These are phyloP conservation scores for Syrrhaptes paradoxus DNA, from an alignment of 2,113 vertebrate species.

Conservation along the genomic window DNA sequence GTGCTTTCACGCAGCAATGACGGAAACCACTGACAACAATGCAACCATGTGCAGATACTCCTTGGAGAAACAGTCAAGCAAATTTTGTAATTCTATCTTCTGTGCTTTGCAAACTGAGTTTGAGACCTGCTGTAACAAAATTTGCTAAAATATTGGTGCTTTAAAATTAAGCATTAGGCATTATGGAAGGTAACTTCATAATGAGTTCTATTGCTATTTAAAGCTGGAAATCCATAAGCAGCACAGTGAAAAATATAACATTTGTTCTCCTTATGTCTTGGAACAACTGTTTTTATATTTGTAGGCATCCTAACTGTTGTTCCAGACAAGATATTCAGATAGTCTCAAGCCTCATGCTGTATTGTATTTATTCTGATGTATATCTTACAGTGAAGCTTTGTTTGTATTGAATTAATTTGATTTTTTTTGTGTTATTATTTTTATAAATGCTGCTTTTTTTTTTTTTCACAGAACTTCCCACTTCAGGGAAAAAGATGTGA, in stretches of 20 bases:
- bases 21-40: constrained; percentile 58
- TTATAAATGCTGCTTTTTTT: constrained; percentile 38
- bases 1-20: constrained; percentile 35
- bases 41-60: constrained; percentile 29
- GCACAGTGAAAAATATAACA: constrained; percentile 18
- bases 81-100: constrained; percentile 40
- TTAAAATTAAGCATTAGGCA: constrained; percentile 51
- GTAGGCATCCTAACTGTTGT: constrained; percentile 41
- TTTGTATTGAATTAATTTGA: constrained; percentile 25
- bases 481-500: constrained; percentile 58
- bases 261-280: constrained; percentile 43
- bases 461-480: constrained; percentile 41
- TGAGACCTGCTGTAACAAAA: constrained; percentile 19
- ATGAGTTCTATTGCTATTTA: constrained; percentile 56
- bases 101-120: constrained; percentile 28
- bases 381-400: constrained; percentile 25
- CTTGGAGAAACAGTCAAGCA: constrained; percentile 31
- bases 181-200: constrained; percentile 34
- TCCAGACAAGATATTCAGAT: constrained; percentile 31
- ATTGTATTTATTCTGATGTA: constrained; percentile 50
- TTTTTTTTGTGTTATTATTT: neutral
- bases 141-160: neutral
- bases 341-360: constrained; percentile 13
- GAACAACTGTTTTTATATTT: constrained; percentile 53
- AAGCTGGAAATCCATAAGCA: constrained; percentile 65